phyloP scores from a whole-genome alignment of 2,797 vertebrate species.

The Mus caroli region DNA sequence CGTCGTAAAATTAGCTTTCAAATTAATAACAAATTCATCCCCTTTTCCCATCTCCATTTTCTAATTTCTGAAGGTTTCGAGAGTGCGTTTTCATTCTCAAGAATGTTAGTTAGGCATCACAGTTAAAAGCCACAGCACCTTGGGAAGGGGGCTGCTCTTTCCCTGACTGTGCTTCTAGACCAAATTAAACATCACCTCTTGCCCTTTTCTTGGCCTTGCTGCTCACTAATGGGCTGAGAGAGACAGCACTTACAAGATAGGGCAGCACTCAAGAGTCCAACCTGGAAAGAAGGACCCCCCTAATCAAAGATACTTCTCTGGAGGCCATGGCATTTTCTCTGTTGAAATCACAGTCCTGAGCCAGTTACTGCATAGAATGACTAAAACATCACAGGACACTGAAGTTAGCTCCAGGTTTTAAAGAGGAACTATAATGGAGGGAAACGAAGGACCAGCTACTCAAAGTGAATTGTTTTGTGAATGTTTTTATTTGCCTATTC shows the following conservation, averaged over 20 bases:
- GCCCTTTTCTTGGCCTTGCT: conserved; percentile 16
- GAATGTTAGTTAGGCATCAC: not conserved
- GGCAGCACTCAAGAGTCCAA: not conserved
- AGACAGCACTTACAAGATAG: not conserved
- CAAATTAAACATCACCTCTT: not conserved
- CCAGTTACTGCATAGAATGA: not conserved
- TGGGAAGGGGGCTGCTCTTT: not conserved
- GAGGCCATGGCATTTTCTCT: not conserved
- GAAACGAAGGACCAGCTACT: not conserved
- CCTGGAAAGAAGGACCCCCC: not conserved
- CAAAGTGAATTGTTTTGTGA: not conserved
- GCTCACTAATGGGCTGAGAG: not conserved
- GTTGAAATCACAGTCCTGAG: not conserved
- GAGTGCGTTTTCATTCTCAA: conserved; percentile 14
- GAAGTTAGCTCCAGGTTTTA: conserved; percentile 36
- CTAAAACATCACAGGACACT: conserved; percentile 29
- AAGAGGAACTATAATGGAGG: conserved; percentile 41
- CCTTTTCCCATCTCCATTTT: not conserved
- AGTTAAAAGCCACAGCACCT: conserved; percentile 30
- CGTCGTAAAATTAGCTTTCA: conserved; percentile 12
- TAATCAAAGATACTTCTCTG: not conserved
- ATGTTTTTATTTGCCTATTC: not conserved
- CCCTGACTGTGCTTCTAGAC: not conserved
- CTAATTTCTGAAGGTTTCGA: not conserved
- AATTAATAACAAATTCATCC: not conserved